These are phyloP conservation scores for Neodiprion lecontei DNA, from an alignment of 1,140 invertebrate genomes.

Conservation along the genomic window DNA sequence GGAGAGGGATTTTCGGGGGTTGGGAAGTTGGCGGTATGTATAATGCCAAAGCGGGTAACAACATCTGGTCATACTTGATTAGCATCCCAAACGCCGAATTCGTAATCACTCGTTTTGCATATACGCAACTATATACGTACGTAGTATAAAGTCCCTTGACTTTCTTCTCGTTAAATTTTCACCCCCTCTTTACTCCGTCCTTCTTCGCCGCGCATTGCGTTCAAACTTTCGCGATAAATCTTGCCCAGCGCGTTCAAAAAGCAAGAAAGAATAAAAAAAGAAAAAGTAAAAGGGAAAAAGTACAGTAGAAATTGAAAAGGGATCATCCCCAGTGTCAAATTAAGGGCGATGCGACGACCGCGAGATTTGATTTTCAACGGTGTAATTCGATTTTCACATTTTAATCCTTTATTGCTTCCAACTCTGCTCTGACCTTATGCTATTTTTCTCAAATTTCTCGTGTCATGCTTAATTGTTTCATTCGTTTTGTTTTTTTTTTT, in stretches of 20 bases:
- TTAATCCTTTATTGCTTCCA: neutral
- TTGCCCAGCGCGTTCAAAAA: neutral
- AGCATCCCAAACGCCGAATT: conserved; percentile 3
- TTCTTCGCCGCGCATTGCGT: neutral
- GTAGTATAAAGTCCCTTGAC: neutral
- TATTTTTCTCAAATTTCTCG: too few relatives aligned
- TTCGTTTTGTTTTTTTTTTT: too few relatives aligned
- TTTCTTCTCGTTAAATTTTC: conserved; percentile 7
- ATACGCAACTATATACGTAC: neutral
- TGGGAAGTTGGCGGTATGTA: too few relatives aligned
- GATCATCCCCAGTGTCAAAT: neutral
- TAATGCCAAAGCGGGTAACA: neutral
- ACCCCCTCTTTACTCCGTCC: neutral
- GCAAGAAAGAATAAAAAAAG: conserved; percentile 15
- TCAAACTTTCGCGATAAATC: neutral
- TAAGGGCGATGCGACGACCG: neutral
- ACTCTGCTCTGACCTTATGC: too few relatives aligned
- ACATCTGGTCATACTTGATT: conserved; percentile 4
- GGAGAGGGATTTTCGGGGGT: neutral
- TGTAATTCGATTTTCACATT: neutral
- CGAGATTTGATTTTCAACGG: neutral
- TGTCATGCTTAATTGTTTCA: too few relatives aligned
- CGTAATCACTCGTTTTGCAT: neutral
- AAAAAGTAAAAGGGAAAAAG: neutral
- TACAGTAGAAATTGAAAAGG: neutral